Evolutionary conservation across 2,888 invertebrate species (phyloP), one percentile per base, ranked within the genome.

Genomic region (Agrochola circellaris): DNA sequence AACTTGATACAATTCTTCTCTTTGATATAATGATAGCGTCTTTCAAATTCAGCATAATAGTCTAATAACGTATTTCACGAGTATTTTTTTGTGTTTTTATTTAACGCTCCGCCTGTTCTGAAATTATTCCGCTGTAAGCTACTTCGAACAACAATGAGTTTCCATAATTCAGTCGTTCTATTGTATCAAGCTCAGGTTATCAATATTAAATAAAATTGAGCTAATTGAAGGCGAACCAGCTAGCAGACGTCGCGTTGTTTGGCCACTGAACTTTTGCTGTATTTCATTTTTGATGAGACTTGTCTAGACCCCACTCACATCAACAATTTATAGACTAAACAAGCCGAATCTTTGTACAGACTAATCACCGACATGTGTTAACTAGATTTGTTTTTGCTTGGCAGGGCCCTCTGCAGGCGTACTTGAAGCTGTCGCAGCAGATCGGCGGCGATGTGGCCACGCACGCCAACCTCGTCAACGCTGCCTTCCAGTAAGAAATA

Each of bases 401-500:
- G 26, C 97, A 97, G 92, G 98, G 98, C 72, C 98, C 98, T 68
- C 97, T 99, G 89, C 97, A 97, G 88, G 97, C 98, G 84, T 99
- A 98, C 94, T 92, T 99, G 82, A 95, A 97, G 79, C 95, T 98
- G 78, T 99, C 99, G 81, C 95, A 97, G 92, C 97, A 98, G 95
- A 98, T 99, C 87, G 99, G 99, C 62, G 98, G 98, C 38, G 98
- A 98, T 97, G 98, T 99, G 65, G 98, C 98, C 73, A 96, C 97
- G 80, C 99, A 99, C 93, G 98, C 98, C 78, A 97, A 97, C 81
- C 97, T 99, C 87, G 99, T 99, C 68, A 97, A 98, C 89, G 97
- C 97, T 82, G 99, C 98, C 56, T 99, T 99, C 93, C 97, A 98
- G 98, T 98, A 93, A 97, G 98, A 97, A 34, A 82, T 48, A 66